Evolutionary conservation across 30 jellyfish, hydroid and myxozoan species (phyloP), one percentile per base, ranked within the genome.

Genomic region (Nemopilema nomurai): DNA sequence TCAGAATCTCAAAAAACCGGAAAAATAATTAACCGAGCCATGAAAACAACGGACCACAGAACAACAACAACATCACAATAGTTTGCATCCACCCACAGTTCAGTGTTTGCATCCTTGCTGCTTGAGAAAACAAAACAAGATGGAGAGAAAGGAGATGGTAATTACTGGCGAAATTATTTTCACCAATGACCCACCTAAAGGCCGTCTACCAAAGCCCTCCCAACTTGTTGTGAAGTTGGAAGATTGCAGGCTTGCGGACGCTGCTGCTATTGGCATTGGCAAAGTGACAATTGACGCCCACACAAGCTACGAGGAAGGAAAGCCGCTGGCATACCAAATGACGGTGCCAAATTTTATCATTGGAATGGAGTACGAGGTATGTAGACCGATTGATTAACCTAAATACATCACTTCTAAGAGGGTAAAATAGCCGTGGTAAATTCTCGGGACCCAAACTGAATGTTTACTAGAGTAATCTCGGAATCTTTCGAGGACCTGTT

Each of bases 131-230:
- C n/a, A n/a, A n/a, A n/a, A n/a, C n/a, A 41, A 41, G 57, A 67
- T 67, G 77, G 77, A 21, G 50, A 1, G 49, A 67, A 18, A 26
- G 77, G 77, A 26, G 8, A 26, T 67, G n/a, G 24, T 32, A 3
- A 18, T 67, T 32, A 1, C 4, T 67, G 77, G 77, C 8, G 49
- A 67, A 32, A 67, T 67, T 8, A 23, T n/a, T 16, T 67, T 67
- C 50, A 32, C 41, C 77, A 21, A 67, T 20, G 50, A 21, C 24
- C 77, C 77, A 67, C 77, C 77, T 6, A 67, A 67, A 26, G 50
- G 77, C 50, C 33, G 51, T 20, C 18, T 67, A 26, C 77, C 77
- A 67, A 67, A 67, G 50, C 77, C 77, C 4, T 67, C 77, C 8
- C 50, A 20, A 67, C 49, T 67, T 16, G n/a, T 26, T 67, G 77